Evolutionary conservation across 2,888 invertebrate species (phyloP), one percentile per base, ranked within the genome.

Genomic region (Cheilosia grossa): DNA sequence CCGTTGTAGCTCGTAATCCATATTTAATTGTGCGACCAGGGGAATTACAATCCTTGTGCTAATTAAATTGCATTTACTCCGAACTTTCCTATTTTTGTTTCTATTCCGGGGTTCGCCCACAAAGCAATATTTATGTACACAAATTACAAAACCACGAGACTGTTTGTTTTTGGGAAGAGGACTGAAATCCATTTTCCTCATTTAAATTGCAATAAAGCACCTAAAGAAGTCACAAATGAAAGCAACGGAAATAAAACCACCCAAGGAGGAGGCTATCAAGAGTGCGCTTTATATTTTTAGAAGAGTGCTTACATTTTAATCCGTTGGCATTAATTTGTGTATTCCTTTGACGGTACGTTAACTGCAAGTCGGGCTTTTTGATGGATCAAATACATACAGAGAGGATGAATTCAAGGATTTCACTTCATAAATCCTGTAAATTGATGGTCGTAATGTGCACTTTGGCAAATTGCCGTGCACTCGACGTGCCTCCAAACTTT

Each of bases 251-350:
- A 42, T 53, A 24, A 21, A 21, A 53, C 13, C 2, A 17, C 15
- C 4, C 42, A 47, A 47, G 17, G 19, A 44, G 17, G n/a, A 44
- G 44, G 47, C 9, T 19, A n/a, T n/a, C n/a, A n/a, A 44, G 21
- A 21, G 44, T 17, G 17, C 19, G 17, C n/a, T 44, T 17, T 2
- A 21, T 56, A 33, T 30, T 33, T 30, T 56, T 19, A 44, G 63
- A 17, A 47, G 6, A 13, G 21, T n/a, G n/a, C 30, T 21, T 13
- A 37, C 58, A 59, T 40, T 67, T 42, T 19, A 67, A 73, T 67
- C 63, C 67, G 44, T 51, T 67, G 49, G 24, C 61, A 54, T 58
- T 58, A 74, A 83, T 83, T 83, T 79, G 73, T 51, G 24, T 24
- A 51, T 24, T 79, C 69, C 51, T 78, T 81, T 81, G 63, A 42